Conservation (phyloP, 2,113 vertebrate species). For the Panthera uncia region DNA sequence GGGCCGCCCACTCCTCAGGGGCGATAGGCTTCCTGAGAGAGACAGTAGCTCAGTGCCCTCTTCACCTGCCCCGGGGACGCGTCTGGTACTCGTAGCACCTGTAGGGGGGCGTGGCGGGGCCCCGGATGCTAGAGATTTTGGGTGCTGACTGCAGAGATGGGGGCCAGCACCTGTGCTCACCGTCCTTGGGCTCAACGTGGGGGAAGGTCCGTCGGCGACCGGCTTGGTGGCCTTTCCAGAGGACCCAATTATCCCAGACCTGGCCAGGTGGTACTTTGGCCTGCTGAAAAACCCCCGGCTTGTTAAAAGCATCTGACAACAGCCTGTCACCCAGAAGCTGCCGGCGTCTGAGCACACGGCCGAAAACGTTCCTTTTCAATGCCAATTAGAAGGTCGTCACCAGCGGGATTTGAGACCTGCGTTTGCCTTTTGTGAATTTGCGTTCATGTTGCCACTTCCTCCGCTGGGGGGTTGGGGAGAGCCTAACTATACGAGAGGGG, state of each 20-base stretch:
- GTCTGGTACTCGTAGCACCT: accelerated
- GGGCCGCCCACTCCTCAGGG: accelerated
- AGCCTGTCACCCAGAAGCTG: background rate
- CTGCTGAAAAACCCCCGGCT: background rate
- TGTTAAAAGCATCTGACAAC: background rate
- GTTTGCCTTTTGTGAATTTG: background rate
- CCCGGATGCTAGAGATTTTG: accelerated
- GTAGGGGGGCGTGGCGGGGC: accelerated
- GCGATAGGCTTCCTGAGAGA: accelerated
- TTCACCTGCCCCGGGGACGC: accelerated
- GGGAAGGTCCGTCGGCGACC: accelerated
- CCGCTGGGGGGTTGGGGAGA: accelerated
- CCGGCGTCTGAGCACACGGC: background rate
- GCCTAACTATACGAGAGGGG: accelerated
- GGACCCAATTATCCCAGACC: background rate
- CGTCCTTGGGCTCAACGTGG: accelerated
- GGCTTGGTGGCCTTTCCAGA: background rate
- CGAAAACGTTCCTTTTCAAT: accelerated
- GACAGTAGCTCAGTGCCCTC: accelerated
- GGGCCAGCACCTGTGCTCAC: accelerated
- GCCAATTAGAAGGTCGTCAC: background rate
- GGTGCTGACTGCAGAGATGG: accelerated
- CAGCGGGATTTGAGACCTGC: accelerated
- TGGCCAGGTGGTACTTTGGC: background rate
- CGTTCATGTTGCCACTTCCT: background rate